phyloP scores from a whole-genome alignment of 2,113 vertebrate genomes.

The Pungitius pungitius region DNA sequence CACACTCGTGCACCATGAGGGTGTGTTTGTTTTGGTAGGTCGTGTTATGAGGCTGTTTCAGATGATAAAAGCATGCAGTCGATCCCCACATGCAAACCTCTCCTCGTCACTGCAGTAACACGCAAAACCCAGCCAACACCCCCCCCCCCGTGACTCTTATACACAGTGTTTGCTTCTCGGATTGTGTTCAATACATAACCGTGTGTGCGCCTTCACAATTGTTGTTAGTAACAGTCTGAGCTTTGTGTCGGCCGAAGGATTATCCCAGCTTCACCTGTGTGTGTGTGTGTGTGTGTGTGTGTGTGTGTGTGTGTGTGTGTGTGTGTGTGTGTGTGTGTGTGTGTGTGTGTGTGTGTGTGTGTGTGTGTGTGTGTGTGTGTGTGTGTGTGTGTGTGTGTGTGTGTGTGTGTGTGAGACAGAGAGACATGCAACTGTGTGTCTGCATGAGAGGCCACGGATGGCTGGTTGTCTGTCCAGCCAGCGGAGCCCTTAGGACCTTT shows the following conservation, averaged over 20 bases:
- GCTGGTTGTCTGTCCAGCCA: conserved; percentile 66
- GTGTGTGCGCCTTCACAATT: conserved; percentile 68
- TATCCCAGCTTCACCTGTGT: conserved; percentile 77
- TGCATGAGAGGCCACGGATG: conserved; percentile 67
- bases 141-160: conserved; percentile 26
- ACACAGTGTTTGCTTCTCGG: conserved; percentile 46
- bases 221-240: conserved; percentile 73
- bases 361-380: conserved; percentile 63
- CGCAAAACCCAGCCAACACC: conserved; percentile 78
- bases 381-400: conserved; percentile 31
- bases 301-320: conserved; percentile 54
- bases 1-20: conserved; percentile 20
- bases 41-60: conserved; percentile 63
- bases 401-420: conserved; percentile 50
- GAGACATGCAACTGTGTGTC: conserved; percentile 36
- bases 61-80: conserved; percentile 72
- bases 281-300: conserved; percentile 46
- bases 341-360: conserved; percentile 47
- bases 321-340: conserved; percentile 52
- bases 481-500: conserved; percentile 57
- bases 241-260: conserved; percentile 80
- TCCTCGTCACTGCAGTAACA: conserved; percentile 70
- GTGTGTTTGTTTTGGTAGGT: conserved; percentile 69
- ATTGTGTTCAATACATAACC: conserved; percentile 67
- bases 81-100: conserved; percentile 76